Evolutionary conservation across 2,888 invertebrate species (phyloP).

Genomic region (Hybos culiciformis): DNA sequence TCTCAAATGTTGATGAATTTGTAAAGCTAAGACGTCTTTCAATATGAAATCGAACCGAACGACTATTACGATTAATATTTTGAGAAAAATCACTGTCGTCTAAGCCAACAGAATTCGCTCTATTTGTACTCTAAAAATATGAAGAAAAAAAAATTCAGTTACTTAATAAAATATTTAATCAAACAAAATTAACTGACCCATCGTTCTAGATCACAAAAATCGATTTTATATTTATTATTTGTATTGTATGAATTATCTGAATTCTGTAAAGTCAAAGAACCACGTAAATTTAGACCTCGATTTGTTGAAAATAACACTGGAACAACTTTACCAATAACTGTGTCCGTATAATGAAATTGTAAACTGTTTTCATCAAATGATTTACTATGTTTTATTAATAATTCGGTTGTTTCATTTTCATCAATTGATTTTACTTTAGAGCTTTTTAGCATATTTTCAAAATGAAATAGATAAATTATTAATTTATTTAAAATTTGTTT

Average conservation of each 20-base stretch:
- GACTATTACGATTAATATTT: conserved; percentile 5
- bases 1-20: no score
- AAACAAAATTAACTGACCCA: conserved; percentile 10
- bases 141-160: not conserved
- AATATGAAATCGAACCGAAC: conserved; percentile 10
- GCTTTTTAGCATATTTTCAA: no score
- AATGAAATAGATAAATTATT: no score
- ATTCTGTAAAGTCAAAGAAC: no score
- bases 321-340: conserved; percentile 9
- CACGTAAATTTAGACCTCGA: conserved; percentile 10
- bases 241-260: conserved; percentile 2
- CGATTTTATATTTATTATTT: conserved; percentile 7
- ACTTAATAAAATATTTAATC: not conserved
- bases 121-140: conserved; percentile 9
- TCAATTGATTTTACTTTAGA: no score
- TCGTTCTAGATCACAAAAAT: conserved; percentile 13
- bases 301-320: conserved; percentile 13
- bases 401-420: no score
- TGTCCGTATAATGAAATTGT: no score
- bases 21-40: no score
- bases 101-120: conserved; percentile 8
- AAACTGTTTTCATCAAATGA: no score
- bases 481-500: no score
- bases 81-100: conserved; percentile 6
- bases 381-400: no score